Base-by-base conservation (phyloP, 2,113 vertebrate genomes). In the Motacilla alba region DNA sequence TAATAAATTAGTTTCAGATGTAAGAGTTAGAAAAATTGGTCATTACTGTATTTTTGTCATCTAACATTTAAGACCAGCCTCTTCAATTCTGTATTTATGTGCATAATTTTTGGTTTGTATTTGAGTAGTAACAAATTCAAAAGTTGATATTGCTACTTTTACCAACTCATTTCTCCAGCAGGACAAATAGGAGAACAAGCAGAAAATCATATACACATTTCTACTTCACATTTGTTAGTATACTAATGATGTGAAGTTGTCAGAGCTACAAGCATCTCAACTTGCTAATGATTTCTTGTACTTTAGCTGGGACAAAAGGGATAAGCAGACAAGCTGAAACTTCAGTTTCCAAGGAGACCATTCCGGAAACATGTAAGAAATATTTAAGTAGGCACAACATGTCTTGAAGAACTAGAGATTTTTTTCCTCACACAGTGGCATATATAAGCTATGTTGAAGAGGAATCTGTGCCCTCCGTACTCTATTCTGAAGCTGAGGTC, bases 311-410 rank as follows among this genome's bases (percentile, higher is more conserved):
- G 72, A 93, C 43, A 3, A 92, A 93, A 90, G 21, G 89, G 39
- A 91, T 87, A 80, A 94, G 66, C 68, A 94, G 70, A 78, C 66
- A 87, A 92, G 52, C 67, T 94, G 83, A 85, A 97, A 89, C 35
- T 94, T 83, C 67, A 52, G 94, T 97, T 96, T 94, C 96, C 96
- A 95, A 87, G 96, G 96, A 96, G 59, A 97, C 83, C 66, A 88
- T 58, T 39, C 63, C 7, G 3, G 87, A 94, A 95, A 95, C 59
- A 96, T 62, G 67, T 78, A 72, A 80, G 56, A 96, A 94, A 90
- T 92, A 87, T 83, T 89, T 95, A 96, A 92, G 46, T 56, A 94
- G 46, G 27, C 69, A 62, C 1, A 1, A 53, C 22, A 50, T 26
- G 37, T 60, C 73, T 87, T 37, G 24, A 85, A 52, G 68, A 88